These are phyloP conservation scores for Chrysomela aeneicollis DNA, from an alignment of 2,888 invertebrate species.

Conservation along the genomic window DNA sequence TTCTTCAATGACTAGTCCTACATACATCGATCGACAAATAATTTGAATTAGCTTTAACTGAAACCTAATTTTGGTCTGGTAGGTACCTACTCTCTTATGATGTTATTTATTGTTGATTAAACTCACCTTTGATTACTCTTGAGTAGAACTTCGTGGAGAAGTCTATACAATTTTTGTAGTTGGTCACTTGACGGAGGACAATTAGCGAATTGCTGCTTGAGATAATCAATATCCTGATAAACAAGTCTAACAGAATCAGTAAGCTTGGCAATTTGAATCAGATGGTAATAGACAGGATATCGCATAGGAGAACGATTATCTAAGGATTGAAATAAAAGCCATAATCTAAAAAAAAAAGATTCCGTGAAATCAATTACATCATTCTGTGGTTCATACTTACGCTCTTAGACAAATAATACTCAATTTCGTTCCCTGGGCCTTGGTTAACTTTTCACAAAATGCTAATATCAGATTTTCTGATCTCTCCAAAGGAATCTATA, in stretches of 20 bases:
- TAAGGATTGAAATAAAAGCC: slow-evolving; percentile 91
- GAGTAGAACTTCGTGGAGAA: slow-evolving; percentile 87
- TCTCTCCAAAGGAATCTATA: slow-evolving; percentile 81
- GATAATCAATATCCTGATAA: slow-evolving; percentile 83
- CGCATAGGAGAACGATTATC: slow-evolving; percentile 84
- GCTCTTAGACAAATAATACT: slow-evolving; percentile 85
- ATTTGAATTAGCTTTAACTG: too few relatives aligned
- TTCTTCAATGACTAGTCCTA: too few relatives aligned
- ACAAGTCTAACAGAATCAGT: slow-evolving; percentile 87
- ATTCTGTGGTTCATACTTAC: slow-evolving; percentile 65
- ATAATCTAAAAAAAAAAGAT: slow-evolving; percentile 70
- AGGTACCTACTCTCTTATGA: too few relatives aligned
- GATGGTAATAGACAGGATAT: slow-evolving; percentile 92
- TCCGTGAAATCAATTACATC: not conserved
- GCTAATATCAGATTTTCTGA: slow-evolving; percentile 88
- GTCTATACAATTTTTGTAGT: slow-evolving; percentile 88
- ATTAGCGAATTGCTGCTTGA: slow-evolving; percentile 80
- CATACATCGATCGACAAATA: too few relatives aligned
- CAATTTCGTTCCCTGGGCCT: slow-evolving; percentile 82
- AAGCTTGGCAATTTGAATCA: slow-evolving; percentile 88
- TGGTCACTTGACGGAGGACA: slow-evolving; percentile 87
- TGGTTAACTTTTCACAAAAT: slow-evolving; percentile 91
- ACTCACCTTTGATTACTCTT: slow-evolving; percentile 83
- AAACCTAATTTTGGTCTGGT: too few relatives aligned
- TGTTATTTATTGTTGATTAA: too few relatives aligned